Conservation (phyloP, 2,113 vertebrate species). For the Ameiurus melas region DNA sequence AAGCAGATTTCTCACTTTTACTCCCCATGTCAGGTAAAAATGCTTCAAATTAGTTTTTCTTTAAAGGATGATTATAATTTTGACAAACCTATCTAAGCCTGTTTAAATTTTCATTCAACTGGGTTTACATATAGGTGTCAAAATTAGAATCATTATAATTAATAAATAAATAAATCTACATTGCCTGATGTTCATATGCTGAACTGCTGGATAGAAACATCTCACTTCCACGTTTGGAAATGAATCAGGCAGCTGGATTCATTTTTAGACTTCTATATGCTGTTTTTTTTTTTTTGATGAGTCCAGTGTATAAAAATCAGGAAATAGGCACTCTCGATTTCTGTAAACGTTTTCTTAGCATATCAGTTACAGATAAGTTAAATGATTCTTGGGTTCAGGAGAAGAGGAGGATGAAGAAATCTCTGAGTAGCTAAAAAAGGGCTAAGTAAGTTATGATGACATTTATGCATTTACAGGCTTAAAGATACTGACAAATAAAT, state of each 20-base stretch:
- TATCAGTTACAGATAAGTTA: not conserved
- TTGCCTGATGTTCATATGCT: not conserved
- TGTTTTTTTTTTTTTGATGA: conserved; percentile 4
- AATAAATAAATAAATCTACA: not conserved
- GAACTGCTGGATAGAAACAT: not conserved
- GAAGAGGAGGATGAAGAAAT: not conserved
- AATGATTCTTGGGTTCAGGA: not conserved
- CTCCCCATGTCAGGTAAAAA: not conserved
- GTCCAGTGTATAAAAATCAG: conserved; percentile 4
- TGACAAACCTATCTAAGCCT: not conserved
- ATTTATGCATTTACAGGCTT: not conserved
- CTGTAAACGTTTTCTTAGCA: conserved; percentile 7
- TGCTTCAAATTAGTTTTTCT: not conserved
- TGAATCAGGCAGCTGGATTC: not conserved
- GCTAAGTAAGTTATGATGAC: not conserved
- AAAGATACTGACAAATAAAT: not conserved
- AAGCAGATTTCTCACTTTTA: not conserved
- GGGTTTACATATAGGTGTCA: too few species aligned
- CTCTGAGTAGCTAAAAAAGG: not conserved
- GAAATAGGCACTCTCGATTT: conserved; percentile 18
- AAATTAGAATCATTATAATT: not conserved
- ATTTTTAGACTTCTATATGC: conserved; percentile 7
- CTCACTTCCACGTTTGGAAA: conserved; percentile 28
- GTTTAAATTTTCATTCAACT: too few species aligned
- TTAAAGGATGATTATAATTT: not conserved